Evolutionary conservation across 2,888 invertebrate genomes (phyloP).

Genomic region (Gymnoscelis rufifasciata): DNA sequence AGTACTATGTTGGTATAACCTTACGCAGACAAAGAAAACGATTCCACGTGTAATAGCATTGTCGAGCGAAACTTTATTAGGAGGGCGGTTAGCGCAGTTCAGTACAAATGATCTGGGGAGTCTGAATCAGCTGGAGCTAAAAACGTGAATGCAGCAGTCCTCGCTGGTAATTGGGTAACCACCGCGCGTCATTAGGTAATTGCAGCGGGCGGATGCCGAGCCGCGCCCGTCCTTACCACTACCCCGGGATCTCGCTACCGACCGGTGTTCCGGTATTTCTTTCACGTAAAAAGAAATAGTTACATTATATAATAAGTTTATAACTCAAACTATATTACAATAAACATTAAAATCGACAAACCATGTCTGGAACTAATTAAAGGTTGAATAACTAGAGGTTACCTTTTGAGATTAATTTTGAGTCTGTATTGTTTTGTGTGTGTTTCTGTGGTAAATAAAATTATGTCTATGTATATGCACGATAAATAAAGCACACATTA

Average conservation of each 20-base stretch:
- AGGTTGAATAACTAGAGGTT: too few relatives aligned
- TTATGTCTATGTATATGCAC: too few relatives aligned
- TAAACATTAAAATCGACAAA: too few relatives aligned
- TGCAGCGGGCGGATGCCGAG: constrained; percentile 58
- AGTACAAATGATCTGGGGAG: constrained; percentile 45
- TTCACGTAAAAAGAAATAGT: too few relatives aligned
- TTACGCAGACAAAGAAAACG: constrained; percentile 21
- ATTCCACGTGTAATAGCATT: constrained; percentile 23
- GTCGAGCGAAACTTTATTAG: constrained; percentile 21
- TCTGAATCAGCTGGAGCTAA: constrained; percentile 56
- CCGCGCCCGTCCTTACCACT: constrained; percentile 21
- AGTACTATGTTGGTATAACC: constrained; percentile 16
- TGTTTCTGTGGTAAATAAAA: too few relatives aligned
- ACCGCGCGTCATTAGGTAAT: constrained; percentile 71
- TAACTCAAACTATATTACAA: too few relatives aligned
- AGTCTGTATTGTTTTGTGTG: too few relatives aligned
- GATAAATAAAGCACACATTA: too few relatives aligned
- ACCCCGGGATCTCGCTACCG: constrained; percentile 13
- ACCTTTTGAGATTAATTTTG: too few relatives aligned
- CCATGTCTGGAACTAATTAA: too few relatives aligned
- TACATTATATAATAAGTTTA: too few relatives aligned
- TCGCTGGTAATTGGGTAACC: constrained; percentile 63
- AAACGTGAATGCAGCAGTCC: constrained; percentile 61
- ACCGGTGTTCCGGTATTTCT: too few relatives aligned
- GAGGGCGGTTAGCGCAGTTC: constrained; percentile 31